Evolutionary conservation across 2,797 vertebrate genomes (phyloP), one percentile per base, ranked within the genome.

Genomic region (Pseudopleuronectes americanus): DNA sequence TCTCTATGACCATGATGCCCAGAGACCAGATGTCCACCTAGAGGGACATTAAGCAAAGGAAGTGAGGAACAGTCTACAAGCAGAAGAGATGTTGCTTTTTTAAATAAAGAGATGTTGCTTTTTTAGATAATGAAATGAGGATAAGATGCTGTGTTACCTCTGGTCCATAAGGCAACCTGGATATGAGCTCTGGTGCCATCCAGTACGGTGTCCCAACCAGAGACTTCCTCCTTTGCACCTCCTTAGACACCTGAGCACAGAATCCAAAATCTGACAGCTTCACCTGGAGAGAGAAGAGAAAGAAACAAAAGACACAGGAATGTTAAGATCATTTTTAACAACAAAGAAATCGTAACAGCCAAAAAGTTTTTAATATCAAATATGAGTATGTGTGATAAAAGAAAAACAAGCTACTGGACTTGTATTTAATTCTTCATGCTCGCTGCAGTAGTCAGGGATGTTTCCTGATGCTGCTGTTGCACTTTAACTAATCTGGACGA

Each of bases 1-100:
- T 99, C 92, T 99, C 97, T 0, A 99, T 98, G 26, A 99, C 97
- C 97, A 99, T 99, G 73, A 98, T 96, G 0, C 97, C 97, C 79
- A 99, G 92, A 0, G 97, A 99, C 97, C 97, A 99, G 89, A 99
- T 97, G 59, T 99, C 97, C 79, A 98, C 97, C 97, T 99, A 85
- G 0, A 73, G 84, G 0, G 65, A 61, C 38, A 56, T 0, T 4
- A 6, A n/a, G 54, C 6, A 5, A 38, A 41, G 23, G 51, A 53
- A 8, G 23, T 57, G 16, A 65, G 41, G 24, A 14, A 26, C 8
- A 4, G 57, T 14, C 23, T 58, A 0, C n/a, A 9, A 0, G n/a
- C 8, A 8, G 21, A 53, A 38, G 6, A 57, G 6, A 26, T 0
- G 41, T 5, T 2, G 38, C 2, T n/a, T 1, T 4, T 22, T 47